Evolutionary conservation across 92 coral and sea anemone genomes (phyloP), one percentile per base, ranked within the genome.

Genomic region (Montipora capitata): DNA sequence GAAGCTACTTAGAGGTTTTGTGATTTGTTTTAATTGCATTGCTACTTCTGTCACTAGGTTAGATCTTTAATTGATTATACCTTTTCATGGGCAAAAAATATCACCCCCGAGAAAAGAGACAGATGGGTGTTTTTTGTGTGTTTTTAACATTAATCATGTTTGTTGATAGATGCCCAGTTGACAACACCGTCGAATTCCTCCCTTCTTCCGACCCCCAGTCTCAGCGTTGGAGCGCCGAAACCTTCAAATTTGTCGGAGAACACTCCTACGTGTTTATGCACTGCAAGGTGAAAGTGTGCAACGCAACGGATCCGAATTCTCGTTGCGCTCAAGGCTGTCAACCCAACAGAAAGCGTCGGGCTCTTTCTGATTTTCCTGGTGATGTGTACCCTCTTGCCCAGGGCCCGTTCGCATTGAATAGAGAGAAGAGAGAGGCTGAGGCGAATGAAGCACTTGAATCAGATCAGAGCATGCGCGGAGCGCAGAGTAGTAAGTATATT

Each of bases 211-310:
- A 27, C 58, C 59, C 4, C 13, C 72, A 80, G 65, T 81, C 88
- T 4, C 91, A 92, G 82, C 89, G 93, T 14, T 92, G 85, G 42
- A 92, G 95, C 74, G 69, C 89, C 68, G 90, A 92, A 63, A 88
- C 95, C 64, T 92, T 92, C 71, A 90, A 92, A 74, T 92, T 79
- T 56, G 85, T 92, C 45, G 77, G 65, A 38, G 77, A 84, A 11
- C 62, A 72, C 59, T 81, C 95, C 27, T 89, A 80, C 79, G 91
- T 92, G 52, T 92, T 92, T 64, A 79, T 92, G 45, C 95, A 92
- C 56, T 92, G 95, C 84, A 86, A 69, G 14, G 93, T 92, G 13
- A 78, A 81, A 58, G 59, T 92, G 57, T 92, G 95, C 66, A 80
- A 92, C 35, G 95, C 88, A 16, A 61, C 77, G 2, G 85, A 92